These are phyloP conservation scores for Drosophila melanogaster DNA, from an alignment of 1,140 invertebrate genomes.

Conservation along the genomic window Release_6_plus_ISO1_MT NT_033779.5:7447501-7448000, in stretches of 20 bases:
- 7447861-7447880: too few relatives aligned
- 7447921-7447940: not conserved
- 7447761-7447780: not conserved
- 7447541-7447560: slow-evolving; percentile 80
- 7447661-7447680: slow-evolving; percentile 13
- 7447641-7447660: slow-evolving; percentile 54
- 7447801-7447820: too few relatives aligned
- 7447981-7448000: not conserved
- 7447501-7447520: slow-evolving; percentile 80
- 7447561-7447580: slow-evolving; percentile 73
- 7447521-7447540: slow-evolving; percentile 79
- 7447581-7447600: slow-evolving; percentile 66
- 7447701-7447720: slow-evolving; percentile 18
- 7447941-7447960: slow-evolving; percentile 1
- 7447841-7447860: too few relatives aligned
- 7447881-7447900: not conserved
- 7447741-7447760: not conserved
- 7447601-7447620: slow-evolving; percentile 63
- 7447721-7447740: not conserved
- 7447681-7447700: slow-evolving; percentile 46
- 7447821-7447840: too few relatives aligned
- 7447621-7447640: slow-evolving; percentile 63
- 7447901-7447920: slow-evolving; percentile 10
- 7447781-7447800: not conserved
- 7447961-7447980: not conserved